Evolutionary conservation across 2,888 invertebrate genomes (phyloP).

Genomic region (Exephanes ischioxanthus): DNA sequence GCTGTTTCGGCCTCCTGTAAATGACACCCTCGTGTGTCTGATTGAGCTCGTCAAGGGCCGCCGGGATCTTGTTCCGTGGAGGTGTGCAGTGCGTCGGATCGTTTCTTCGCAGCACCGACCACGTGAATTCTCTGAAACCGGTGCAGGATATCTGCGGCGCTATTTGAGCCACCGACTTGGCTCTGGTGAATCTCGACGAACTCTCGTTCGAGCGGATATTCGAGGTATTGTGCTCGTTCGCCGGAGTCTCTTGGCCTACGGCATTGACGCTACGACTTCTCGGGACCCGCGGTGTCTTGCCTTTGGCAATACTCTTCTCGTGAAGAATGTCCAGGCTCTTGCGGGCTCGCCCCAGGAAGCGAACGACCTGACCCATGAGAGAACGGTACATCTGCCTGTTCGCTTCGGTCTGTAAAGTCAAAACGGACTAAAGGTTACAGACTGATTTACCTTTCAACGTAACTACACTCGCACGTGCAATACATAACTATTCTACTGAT

Average conservation of each 20-base stretch:
- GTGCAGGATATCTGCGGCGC: conserved; percentile 82
- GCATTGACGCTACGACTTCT: conserved; percentile 87
- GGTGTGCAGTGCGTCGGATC: conserved; percentile 76
- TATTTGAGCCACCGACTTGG: conserved; percentile 85
- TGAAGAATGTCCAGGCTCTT: conserved; percentile 87
- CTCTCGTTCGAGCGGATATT: conserved; percentile 24
- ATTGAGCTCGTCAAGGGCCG: conserved; percentile 70
- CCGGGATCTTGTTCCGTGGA: conserved; percentile 71
- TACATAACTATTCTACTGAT: neutral
- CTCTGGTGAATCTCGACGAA: conserved; percentile 81
- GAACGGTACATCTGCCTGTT: conserved; percentile 91
- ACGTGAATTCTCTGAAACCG: conserved; percentile 87
- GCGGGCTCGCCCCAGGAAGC: conserved; percentile 89
- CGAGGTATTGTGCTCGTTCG: conserved; percentile 7
- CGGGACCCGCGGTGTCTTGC: conserved; percentile 81
- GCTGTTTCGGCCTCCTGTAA: conserved; percentile 82
- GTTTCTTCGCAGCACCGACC: conserved; percentile 85
- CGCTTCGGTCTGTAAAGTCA: conserved; percentile 88
- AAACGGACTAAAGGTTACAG: conserved; percentile 44
- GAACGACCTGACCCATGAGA: conserved; percentile 90
- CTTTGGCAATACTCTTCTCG: conserved; percentile 80
- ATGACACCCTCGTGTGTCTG: conserved; percentile 75
- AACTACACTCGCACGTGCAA: neutral
- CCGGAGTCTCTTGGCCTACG: conserved; percentile 77
- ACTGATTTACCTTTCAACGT: conserved; percentile 32